Base-by-base conservation (phyloP, 1,140 invertebrate species). In the Stenopsyche tienmushanensis region DNA sequence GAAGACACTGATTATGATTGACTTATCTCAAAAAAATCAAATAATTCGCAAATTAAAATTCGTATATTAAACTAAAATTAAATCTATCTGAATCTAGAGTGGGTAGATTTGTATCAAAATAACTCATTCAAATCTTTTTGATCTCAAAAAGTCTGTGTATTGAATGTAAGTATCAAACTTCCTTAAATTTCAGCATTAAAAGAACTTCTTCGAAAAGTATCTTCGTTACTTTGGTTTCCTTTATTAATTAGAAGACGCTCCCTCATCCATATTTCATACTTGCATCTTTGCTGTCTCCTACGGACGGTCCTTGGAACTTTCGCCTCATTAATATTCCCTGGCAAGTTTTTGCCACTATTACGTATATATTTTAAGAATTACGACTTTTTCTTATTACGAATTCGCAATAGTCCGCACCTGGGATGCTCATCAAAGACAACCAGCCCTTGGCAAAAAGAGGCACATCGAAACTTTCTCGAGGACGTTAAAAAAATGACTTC, bases 311-410 rank as follows among this genome's bases (percentile, higher is more conserved):
- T 13, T n/a, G 26, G 24, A 57, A 34, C 29, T 57, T 57, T n/a
- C 15, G 26, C 39, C 20, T 57, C 26, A 39, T 57, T 57, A 57
- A 57, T 57, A 57, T 57, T 57, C 54, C 15, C 54, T 2, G 39
- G 29, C 39, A 21, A 34, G 29, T 34, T 34, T 34, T 5, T 34
- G 5, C 29, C 29, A 34, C 29, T 34, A 34, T 34, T 34, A 34
- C 29, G 29, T 7, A 13, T 34, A 34, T 34, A 34, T 7, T 34
- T 13, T 34, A 34, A 34, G 59, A 65, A 65, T 65, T 65, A 65
- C 64, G 64, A 65, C 55, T 53, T 45, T 65, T 57, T 59, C 64
- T 65, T 65, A 65, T 65, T 65, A 58, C 57, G 42, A 42, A 57
- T 42, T 57, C 54, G 58, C 49, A 66, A 58, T 66, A 60, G 29